Base-by-base conservation (phyloP, 2,888 invertebrate species). In the Agrilus biguttatus region DNA sequence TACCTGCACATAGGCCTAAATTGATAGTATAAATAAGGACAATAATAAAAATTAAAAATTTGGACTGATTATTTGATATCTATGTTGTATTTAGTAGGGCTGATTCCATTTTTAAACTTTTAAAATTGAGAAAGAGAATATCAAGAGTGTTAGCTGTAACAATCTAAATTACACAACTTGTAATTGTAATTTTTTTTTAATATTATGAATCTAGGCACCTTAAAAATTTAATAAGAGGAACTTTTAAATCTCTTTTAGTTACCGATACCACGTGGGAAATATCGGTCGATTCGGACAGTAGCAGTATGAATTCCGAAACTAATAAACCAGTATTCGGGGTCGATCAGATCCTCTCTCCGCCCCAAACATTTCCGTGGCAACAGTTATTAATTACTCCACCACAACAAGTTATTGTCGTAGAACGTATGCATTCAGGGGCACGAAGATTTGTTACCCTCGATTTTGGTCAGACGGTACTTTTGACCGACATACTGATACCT, bases 361-460 rank as follows among this genome's bases (percentile, higher is more conserved):
- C 52, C 42, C 53, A 55, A 40, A 40, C 53, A 7, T 75, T 80
- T 42, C 78, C 83, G 4, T 84, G 85, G 80, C 82, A 83, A 56
- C 80, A 83, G 57, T 70, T 88, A 41, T 70, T 91, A 51, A 75
- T 83, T 46, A 76, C 82, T 47, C 84, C 88, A 37, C 83, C 89
- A 21, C 85, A 87, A 50, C 87, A 89, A 47, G 71, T 83, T 53
- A 74, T 93, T 46, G 84, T 92, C 14, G 88, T 93, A 37, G 92
- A 93, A 60, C 73, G 91, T 45, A 90, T 93, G 86, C 89, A 91
- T 67, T 89, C 91, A 1, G 89, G 92, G 42, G 92, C 91, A 0
- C 71, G 92, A n/a, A 75, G 92, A 44, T 91, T 85, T 68, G 89
- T 92, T 44, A 86, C 89, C 10, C 70, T 95, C 33, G 93, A 95